phyloP scores from a whole-genome alignment of 2,797 vertebrate species.

The Chiloscyllium punctatum region DNA sequence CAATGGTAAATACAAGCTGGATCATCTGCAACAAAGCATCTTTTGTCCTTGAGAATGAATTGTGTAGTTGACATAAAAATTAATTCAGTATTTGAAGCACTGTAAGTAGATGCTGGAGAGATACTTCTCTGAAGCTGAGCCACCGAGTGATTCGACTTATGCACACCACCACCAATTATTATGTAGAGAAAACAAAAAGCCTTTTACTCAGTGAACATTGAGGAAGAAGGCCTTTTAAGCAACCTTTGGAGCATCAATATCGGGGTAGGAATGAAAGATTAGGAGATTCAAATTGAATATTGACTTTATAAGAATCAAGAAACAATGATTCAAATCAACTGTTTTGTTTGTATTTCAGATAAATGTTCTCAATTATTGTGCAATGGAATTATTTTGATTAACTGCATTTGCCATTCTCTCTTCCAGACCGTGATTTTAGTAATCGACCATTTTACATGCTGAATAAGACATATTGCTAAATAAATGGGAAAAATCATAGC shows the following conservation, averaged over 20 bases:
- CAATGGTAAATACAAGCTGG: background rate
- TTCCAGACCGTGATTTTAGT: constrained; percentile 3
- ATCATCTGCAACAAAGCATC: background rate
- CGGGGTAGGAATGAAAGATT: background rate
- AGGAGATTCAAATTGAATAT: constrained; percentile 5
- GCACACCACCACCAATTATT: constrained; percentile 20
- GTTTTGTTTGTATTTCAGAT: constrained; percentile 20
- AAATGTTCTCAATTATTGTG: background rate
- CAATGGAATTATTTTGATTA: background rate
- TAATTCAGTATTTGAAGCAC: constrained; percentile 46
- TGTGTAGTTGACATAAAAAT: constrained; percentile 42
- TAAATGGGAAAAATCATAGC: constrained; percentile 59
- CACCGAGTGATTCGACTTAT: background rate
- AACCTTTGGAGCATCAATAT: background rate
- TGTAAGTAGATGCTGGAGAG: constrained; percentile 44
- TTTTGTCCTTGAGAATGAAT: constrained; percentile 37
- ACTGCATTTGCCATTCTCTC: background rate
- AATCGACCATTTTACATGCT: constrained; percentile 44
- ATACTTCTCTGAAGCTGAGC: constrained; percentile 35
- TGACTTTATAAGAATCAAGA: background rate
- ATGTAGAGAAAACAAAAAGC: background rate
- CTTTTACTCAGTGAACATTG: constrained; percentile 42
- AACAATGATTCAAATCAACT: background rate
- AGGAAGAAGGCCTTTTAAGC: constrained; percentile 39
- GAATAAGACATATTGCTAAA: constrained; percentile 52